Base-by-base conservation (phyloP, 2,888 invertebrate genomes). In the Tillus elongatus region DNA sequence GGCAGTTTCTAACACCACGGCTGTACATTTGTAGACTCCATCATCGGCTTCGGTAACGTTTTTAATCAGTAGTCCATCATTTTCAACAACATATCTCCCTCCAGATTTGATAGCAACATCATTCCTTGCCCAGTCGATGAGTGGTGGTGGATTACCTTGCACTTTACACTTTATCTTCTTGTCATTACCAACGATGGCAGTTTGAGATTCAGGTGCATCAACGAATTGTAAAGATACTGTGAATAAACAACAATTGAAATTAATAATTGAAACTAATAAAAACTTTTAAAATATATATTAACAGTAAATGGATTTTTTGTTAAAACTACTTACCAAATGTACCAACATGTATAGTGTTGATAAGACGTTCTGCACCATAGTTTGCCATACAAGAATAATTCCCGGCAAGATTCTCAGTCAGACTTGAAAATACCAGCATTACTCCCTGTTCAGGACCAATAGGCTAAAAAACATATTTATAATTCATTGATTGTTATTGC, bases 81-180 rank as follows among this genome's bases (percentile, higher is more conserved):
- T 69, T 49, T 82, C 78, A 37, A 82, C 75, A 9, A 87, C 74
- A 54, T 82, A 86, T 58, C 80, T 76, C 33, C 79, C 79, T 47
- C 77, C 76, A 4, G 79, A 78, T 35, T 67, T 67, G 40, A 88
- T 79, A 42, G 73, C 68, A 52, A 77, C 75, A 19, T 81, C 82
- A 60, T 88, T 81, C 61, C 82, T 82, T 45, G 82, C 73, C 89
- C 91, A 91, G 59, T 85, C 83, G 8, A 91, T 79, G n/a, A 77
- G 74, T 0, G 91, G 89, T 16, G 83, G 72, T 8, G 91, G 91
- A 61, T 82, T 80, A 1, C 91, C 90, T 41, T 77, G 77, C 1
- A 91, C 91, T 61, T 82, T 78, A 58, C 92, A 92, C 66, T 77
- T 79, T 11, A 92, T 78, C 60, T 75, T 75, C 58, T 77, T 86